Percentiles rank a stretch among this genome's conserved stretches.
Evolutionary conservation across 2,797 vertebrate genomes (phyloP).

Genomic region (Tokudaia muenninki): DNA sequence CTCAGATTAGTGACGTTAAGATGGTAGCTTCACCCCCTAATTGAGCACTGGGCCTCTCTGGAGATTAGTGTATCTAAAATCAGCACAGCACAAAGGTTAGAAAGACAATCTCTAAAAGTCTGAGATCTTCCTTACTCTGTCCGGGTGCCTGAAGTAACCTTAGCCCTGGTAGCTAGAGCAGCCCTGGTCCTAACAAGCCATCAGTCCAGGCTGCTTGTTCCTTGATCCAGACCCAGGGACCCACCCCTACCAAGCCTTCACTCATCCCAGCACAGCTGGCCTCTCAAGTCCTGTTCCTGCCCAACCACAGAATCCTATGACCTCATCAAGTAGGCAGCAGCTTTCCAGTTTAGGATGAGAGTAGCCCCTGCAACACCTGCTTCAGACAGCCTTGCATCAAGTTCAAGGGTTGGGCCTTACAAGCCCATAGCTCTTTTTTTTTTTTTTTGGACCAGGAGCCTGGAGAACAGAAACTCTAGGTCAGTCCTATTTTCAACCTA

Average conservation of each 20-base stretch:
- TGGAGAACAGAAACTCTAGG: conserved; percentile 54
- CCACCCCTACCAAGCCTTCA: background rate
- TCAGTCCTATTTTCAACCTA: background rate
- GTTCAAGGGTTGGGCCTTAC: conserved; percentile 12
- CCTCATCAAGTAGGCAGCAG: conserved; percentile 51
- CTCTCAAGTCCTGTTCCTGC: conserved; percentile 28
- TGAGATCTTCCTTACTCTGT: conserved; percentile 17
- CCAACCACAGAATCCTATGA: conserved; percentile 60
- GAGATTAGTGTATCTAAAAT: conserved; percentile 29
- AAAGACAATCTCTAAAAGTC: background rate
- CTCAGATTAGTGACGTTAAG: conserved; percentile 28
- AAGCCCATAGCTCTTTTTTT: background rate
- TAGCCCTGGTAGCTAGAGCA: background rate
- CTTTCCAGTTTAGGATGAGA: conserved; percentile 20
- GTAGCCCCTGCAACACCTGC: background rate
- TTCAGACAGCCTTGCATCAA: background rate
- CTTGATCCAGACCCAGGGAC: background rate
- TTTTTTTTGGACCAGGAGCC: background rate
- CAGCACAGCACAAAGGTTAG: conserved; percentile 6
- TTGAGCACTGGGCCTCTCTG: background rate
- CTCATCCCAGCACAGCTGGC: background rate
- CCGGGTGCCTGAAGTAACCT: background rate
- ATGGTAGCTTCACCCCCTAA: conserved; percentile 19
- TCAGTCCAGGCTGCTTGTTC: background rate
- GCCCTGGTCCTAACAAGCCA: conserved; percentile 4